Evolutionary conservation across 2,888 invertebrate genomes (phyloP), one percentile per base, ranked within the genome.

Genomic region (Electrophaes corylata): DNA sequence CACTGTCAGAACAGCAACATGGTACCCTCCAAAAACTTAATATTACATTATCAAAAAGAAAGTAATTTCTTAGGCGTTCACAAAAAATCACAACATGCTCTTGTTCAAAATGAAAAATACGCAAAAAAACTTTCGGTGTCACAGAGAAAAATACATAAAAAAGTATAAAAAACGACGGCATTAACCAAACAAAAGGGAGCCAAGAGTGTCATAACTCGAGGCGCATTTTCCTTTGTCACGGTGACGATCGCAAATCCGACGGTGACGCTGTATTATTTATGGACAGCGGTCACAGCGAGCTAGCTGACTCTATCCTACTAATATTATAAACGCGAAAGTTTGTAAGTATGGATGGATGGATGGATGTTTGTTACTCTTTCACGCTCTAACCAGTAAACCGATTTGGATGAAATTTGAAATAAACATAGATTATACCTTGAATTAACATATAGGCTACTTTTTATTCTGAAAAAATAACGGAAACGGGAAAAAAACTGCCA

Each of bases 181-280:
- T 84, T 83, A 83, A 78, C 79, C 83, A 84, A 85, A 87, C 88
- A 88, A 89, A 87, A 84, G 85, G 76, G 78, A 78, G 77, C 81
- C 85, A 76, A 79, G 84, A 80, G 84, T 84, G 88, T 84, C 84
- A 84, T 85, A 86, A 84, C 84, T 84, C 81, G 78, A 74, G 77
- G 81, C 79, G 78, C 81, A 82, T 83, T 83, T 83, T 81, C 84
- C 84, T 85, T 87, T 88, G 86, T 87, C 83, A 83, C 76, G 60
- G 78, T 84, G 83, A 84, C 84, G 79, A 77, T 72, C 80, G 79
- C 83, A 83, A 87, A 88, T 86, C 86, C 84, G 72, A 75, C 75
- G 75, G 66, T 79, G 79, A 76, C 82, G 77, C 78, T 75, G 74
- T 79, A 84, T 83, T 84, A 83, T 83, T 85, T 81, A 83, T 77